These are phyloP conservation scores for Uromys caudimaculatus DNA, from an alignment of 2,797 vertebrate species.

Conservation along the genomic window DNA sequence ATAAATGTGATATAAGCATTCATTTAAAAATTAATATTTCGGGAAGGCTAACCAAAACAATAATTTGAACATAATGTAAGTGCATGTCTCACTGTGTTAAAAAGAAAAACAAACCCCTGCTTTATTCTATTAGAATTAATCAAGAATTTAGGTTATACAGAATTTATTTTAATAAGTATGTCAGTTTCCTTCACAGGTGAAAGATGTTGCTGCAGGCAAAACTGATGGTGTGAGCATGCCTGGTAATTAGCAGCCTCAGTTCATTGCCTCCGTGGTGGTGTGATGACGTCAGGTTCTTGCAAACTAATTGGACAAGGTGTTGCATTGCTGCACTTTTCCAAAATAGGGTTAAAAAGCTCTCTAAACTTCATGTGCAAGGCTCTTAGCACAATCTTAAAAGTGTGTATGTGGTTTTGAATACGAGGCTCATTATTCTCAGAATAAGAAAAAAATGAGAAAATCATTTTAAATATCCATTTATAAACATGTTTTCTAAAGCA, in stretches of 20 bases:
- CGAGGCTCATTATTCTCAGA: conserved; percentile 36
- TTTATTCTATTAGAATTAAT: background rate
- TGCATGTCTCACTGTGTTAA: background rate
- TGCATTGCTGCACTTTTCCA: background rate
- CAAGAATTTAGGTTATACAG: conserved; percentile 33
- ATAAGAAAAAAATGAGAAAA: conserved; percentile 43
- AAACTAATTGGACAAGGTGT: background rate
- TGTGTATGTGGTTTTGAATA: conserved; percentile 1
- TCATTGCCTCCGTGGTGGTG: background rate
- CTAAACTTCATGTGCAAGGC: background rate
- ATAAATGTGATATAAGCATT: conserved; percentile 7
- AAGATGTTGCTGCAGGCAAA: background rate
- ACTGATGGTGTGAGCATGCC: background rate
- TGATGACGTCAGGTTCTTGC: background rate
- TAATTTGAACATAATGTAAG: background rate
- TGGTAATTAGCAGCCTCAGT: background rate
- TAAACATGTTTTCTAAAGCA: conserved; percentile 8
- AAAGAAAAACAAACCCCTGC: background rate
- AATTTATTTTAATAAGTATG: background rate
- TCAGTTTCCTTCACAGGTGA: background rate
- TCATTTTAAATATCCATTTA: conserved; percentile 28
- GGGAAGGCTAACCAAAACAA: background rate
- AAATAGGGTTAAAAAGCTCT: background rate
- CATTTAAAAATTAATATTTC: conserved; percentile 2
- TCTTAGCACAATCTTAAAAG: conserved; percentile 6